phyloP scores from a whole-genome alignment of 2,888 invertebrate genomes.

The Coelogynopora nodosa region DNA sequence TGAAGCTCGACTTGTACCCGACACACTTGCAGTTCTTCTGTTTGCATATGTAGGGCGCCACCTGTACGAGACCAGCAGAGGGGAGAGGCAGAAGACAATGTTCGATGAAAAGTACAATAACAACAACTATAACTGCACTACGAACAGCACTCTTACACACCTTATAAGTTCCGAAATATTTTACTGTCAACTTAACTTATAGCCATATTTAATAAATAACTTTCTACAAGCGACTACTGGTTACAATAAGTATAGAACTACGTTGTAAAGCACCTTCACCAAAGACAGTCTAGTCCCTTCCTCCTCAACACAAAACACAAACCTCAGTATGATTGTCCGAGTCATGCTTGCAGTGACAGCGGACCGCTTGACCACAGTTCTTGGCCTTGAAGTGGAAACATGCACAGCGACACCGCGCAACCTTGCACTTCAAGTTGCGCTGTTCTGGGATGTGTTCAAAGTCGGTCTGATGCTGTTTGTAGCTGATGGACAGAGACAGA shows the following conservation, averaged over 20 bases:
- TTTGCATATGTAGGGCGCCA: slow-evolving; percentile 39
- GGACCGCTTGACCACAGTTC: slow-evolving; percentile 57
- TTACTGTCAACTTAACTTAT: neutral
- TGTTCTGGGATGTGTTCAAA: slow-evolving; percentile 54
- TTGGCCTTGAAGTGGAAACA: slow-evolving; percentile 52
- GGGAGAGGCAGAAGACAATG: neutral
- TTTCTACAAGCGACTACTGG: neutral
- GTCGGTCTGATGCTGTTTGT: slow-evolving; percentile 60
- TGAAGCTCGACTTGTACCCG: slow-evolving; percentile 58
- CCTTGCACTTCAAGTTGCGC: slow-evolving; percentile 55
- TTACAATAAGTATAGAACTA: neutral
- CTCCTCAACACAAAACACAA: too few species aligned
- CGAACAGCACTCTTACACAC: too few species aligned
- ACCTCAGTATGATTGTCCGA: slow-evolving; percentile 57
- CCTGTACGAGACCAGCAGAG: too few species aligned
- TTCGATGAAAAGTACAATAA: too few species aligned
- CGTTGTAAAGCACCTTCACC: too few species aligned
- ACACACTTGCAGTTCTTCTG: slow-evolving; percentile 54
- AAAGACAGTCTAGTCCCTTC: slow-evolving; percentile 59
- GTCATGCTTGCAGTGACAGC: slow-evolving; percentile 60
- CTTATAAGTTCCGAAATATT: too few species aligned
- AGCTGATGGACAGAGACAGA: too few species aligned
- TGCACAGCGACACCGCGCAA: slow-evolving; percentile 53
- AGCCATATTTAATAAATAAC: neutral
- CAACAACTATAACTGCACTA: too few species aligned